Evolutionary conservation across 2,888 invertebrate species (phyloP).

Genomic region (Tigriopus californicus): DNA sequence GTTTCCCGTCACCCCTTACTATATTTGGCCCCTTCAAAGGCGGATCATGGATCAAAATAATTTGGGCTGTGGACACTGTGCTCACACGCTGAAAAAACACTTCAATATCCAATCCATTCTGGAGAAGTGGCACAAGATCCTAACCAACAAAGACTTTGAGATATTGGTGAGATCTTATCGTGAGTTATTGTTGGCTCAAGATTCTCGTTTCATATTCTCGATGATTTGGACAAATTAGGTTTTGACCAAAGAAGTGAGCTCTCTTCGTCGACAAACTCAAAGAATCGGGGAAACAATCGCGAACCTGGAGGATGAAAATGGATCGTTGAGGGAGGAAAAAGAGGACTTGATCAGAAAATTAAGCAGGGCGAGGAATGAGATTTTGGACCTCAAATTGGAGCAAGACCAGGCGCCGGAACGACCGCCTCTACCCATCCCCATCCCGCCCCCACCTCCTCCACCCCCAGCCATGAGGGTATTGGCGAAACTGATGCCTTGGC

Average conservation of each 20-base stretch:
- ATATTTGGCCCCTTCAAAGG: too few relatives aligned
- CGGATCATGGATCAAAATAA: too few relatives aligned
- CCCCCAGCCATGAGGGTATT: neutral
- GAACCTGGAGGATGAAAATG: neutral
- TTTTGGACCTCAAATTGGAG: neutral
- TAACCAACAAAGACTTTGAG: too few relatives aligned
- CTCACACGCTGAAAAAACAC: too few relatives aligned
- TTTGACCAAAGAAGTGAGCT: neutral
- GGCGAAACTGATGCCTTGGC: neutral
- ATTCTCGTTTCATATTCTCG: too few relatives aligned
- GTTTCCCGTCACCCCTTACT: too few relatives aligned
- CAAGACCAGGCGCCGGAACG: neutral
- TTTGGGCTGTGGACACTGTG: too few relatives aligned
- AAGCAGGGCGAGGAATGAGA: too few relatives aligned
- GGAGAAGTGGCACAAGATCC: too few relatives aligned
- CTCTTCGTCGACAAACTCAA: neutral
- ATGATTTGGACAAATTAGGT: neutral
- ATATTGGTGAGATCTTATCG: too few relatives aligned
- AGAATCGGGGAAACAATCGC: neutral
- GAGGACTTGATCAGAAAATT: neutral
- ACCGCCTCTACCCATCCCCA: neutral
- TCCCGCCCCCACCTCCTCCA: constrained; percentile 2
- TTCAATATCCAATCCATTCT: too few relatives aligned
- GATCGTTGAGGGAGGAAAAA: neutral
- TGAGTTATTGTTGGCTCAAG: too few relatives aligned